Conservation (phyloP, 2,113 vertebrate species). For the Arvicanthis niloticus region DNA sequence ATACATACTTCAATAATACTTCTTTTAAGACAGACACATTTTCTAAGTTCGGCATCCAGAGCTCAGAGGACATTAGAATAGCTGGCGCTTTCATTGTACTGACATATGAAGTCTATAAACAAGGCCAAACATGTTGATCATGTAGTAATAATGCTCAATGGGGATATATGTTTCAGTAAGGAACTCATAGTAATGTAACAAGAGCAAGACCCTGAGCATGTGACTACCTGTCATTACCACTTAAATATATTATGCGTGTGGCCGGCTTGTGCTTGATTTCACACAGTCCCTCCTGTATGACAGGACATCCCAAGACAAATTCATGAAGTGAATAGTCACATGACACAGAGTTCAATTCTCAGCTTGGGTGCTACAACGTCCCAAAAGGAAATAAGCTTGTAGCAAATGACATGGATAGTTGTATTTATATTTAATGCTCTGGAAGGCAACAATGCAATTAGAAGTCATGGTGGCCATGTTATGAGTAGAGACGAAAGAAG, state of each 20-base stretch:
- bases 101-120: background rate
- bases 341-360: background rate
- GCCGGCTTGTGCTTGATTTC: background rate
- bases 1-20: background rate
- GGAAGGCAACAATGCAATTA: background rate
- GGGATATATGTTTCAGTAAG: background rate
- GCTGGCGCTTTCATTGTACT: background rate
- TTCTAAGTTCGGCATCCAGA: background rate
- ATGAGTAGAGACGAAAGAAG: background rate
- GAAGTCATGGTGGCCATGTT: background rate
- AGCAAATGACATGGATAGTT: background rate
- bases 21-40: slow-evolving; percentile 15
- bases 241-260: background rate
- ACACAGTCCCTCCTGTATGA: background rate
- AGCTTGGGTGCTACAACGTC: background rate
- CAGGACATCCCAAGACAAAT: background rate
- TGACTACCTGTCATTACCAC: background rate
- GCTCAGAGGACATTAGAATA: background rate
- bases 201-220: background rate
- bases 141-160: background rate
- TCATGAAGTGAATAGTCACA: background rate
- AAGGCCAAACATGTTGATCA: background rate
- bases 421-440: background rate
- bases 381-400: background rate
- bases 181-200: background rate